Evolutionary conservation across 64 coral and sea anemone genomes (phyloP).

Genomic region (Anthopleura sola): DNA sequence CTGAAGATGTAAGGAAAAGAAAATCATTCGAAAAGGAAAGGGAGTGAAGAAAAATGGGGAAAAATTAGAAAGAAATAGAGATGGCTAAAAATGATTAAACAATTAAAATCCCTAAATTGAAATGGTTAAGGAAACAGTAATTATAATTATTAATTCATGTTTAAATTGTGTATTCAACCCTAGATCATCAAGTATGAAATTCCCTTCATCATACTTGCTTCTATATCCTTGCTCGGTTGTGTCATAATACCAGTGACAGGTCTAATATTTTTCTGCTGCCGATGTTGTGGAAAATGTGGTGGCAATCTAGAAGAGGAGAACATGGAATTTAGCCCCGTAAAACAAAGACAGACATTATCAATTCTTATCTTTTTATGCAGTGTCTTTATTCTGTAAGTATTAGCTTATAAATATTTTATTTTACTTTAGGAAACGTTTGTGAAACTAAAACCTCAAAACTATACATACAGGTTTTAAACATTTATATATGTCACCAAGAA

Average conservation of each 20-base stretch:
- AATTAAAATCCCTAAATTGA: not conserved
- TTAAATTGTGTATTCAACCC: not conserved
- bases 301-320: constrained; percentile 51
- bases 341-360: constrained; percentile 31
- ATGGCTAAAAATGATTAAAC: too few relatives aligned
- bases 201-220: constrained; percentile 26
- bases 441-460: too few relatives aligned
- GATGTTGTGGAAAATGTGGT: constrained; percentile 49
- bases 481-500: too few relatives aligned
- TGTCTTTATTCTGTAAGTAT: constrained; percentile 52
- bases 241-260: constrained; percentile 50
- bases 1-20: not conserved
- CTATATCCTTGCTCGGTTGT: constrained; percentile 30
- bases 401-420: not conserved
- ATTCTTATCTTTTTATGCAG: constrained; percentile 42
- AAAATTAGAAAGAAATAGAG: too few relatives aligned
- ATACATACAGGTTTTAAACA: too few relatives aligned
- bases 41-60: too few relatives aligned
- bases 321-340: constrained; percentile 54
- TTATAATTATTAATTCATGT: not conserved
- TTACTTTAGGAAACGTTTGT: not conserved
- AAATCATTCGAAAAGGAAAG: not conserved
- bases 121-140: not conserved
- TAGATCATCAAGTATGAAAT: constrained; percentile 14
- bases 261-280: constrained; percentile 52